Evolutionary conservation across 2,797 vertebrate genomes (phyloP).

Genomic region (Melopsittacus undulatus): DNA sequence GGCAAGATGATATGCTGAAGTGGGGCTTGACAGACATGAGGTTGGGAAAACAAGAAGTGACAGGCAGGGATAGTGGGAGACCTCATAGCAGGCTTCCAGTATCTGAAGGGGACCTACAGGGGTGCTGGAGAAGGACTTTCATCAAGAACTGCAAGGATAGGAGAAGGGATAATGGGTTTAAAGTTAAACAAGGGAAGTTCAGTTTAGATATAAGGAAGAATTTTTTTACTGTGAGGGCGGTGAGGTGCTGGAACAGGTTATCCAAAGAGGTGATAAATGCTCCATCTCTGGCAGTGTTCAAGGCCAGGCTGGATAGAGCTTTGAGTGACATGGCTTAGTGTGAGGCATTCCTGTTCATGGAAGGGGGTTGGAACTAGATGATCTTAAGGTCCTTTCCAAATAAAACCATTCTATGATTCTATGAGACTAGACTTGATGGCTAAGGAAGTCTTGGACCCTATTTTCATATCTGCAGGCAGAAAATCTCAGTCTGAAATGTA

Average conservation of each 20-base stretch:
- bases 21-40: neutral
- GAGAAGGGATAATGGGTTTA: neutral
- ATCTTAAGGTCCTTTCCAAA: neutral
- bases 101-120: neutral
- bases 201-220: neutral
- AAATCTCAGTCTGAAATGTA: neutral
- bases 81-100: neutral
- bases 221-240: neutral
- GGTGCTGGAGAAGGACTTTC: neutral
- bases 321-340: neutral
- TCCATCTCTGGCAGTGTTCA: neutral
- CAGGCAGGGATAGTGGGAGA: neutral
- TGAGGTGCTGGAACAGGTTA: neutral
- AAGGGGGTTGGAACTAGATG: neutral
- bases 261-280: neutral
- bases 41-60: neutral
- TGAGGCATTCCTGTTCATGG: neutral
- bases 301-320: neutral
- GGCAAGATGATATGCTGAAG: fast-evolving
- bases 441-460: neutral
- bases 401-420: neutral
- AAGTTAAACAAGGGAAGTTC: neutral
- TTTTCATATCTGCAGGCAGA: neutral
- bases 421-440: neutral
- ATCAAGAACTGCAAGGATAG: neutral